Conservation (phyloP, 2,797 vertebrate species). For the Crypturellus tataupa region DNA sequence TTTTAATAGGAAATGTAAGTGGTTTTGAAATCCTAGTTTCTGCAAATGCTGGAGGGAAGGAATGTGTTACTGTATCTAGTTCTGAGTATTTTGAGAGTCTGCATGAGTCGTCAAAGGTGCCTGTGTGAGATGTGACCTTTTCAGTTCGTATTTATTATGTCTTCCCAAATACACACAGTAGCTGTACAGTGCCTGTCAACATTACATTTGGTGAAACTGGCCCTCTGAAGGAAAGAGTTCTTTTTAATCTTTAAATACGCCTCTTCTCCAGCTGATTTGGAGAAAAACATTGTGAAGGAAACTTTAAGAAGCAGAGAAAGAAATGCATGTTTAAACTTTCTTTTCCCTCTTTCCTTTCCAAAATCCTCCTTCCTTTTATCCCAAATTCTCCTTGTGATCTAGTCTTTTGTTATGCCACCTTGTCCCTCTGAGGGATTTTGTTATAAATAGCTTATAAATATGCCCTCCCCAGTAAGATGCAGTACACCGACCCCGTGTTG, state of each 20-base stretch:
- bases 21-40: slow-evolving; percentile 44
- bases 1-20: slow-evolving; percentile 68
- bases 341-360: neutral
- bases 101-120: slow-evolving; percentile 65
- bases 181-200: slow-evolving; percentile 68
- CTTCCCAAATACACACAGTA: slow-evolving; percentile 62
- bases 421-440: neutral
- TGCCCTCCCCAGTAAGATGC: neutral
- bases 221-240: slow-evolving; percentile 21
- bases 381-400: neutral
- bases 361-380: neutral
- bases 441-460: neutral
- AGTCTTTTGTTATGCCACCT: neutral
- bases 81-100: slow-evolving; percentile 54
- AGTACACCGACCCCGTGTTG: neutral
- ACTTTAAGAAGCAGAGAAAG: neutral
- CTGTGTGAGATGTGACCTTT: slow-evolving; percentile 76
- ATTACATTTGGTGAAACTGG: slow-evolving; percentile 44
- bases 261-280: neutral
- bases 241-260: slow-evolving; percentile 40
- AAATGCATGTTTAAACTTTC: neutral
- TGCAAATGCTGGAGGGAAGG: slow-evolving; percentile 58
- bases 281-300: neutral
- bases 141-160: slow-evolving; percentile 72
- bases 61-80: slow-evolving; percentile 58